Percentiles rank a stretch among this genome's conserved stretches.
Conservation (phyloP, 2,113 vertebrate genomes). For the Anser brachyrhynchus region DNA sequence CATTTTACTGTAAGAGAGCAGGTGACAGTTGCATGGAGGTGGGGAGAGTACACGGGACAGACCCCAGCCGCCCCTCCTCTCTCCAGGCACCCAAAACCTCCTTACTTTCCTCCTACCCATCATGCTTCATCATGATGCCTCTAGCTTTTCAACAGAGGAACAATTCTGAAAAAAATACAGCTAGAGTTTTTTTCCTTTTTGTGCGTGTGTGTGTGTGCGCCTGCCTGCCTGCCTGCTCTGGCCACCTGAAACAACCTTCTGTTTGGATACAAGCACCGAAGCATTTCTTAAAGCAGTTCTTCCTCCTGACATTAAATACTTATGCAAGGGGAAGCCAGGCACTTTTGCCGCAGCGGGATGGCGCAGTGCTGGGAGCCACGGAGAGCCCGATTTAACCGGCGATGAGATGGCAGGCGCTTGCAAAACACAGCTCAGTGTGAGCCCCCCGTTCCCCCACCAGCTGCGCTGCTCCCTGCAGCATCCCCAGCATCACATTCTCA, state of each 20-base stretch:
- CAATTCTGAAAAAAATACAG: constrained; percentile 8
- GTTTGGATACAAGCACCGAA: not conserved
- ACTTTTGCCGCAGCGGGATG: not conserved
- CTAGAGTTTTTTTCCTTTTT: not conserved
- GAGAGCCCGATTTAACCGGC: not conserved
- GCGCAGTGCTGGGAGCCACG: not conserved
- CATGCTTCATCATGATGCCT: not conserved
- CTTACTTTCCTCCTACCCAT: not conserved
- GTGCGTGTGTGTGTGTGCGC: too few species aligned
- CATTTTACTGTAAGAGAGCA: not conserved
- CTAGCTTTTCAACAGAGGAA: not conserved
- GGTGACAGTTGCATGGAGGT: not conserved
- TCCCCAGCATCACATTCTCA: not conserved
- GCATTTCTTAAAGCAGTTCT: constrained; percentile 7
- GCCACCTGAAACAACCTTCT: constrained; percentile 27
- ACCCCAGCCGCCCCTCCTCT: not conserved
- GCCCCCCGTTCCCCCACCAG: not conserved
- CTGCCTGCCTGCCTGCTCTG: not conserved
- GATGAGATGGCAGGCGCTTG: not conserved
- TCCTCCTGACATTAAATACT: constrained; percentile 45
- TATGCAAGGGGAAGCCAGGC: not conserved
- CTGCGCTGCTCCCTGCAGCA: not conserved
- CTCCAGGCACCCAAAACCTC: not conserved
- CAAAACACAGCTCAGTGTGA: not conserved
- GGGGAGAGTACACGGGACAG: not conserved